Evolutionary conservation across 2,113 vertebrate genomes (phyloP).

Genomic region (Alligator sinensis): DNA sequence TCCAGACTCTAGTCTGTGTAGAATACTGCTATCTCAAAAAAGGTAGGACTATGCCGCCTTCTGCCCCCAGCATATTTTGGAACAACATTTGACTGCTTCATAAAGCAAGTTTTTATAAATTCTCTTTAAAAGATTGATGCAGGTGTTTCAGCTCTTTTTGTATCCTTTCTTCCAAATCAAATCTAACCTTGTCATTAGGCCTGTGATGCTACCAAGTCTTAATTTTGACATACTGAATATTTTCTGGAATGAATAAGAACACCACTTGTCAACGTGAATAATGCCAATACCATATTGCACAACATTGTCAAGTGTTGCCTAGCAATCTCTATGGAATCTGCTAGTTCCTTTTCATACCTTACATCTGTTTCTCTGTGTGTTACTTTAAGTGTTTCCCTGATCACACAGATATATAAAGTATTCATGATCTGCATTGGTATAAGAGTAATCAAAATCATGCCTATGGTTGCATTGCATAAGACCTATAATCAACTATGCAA

Average conservation of each 20-base stretch:
- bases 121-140: not conserved
- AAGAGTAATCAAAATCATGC: not conserved
- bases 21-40: not conserved
- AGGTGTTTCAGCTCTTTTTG: not conserved
- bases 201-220: conserved; percentile 25
- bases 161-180: not conserved
- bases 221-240: conserved; percentile 11
- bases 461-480: not conserved
- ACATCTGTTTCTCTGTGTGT: not conserved
- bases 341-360: conserved; percentile 37
- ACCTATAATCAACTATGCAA: not conserved
- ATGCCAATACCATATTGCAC: not conserved
- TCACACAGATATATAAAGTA: not conserved
- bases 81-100: fast-evolving
- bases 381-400: too few relatives aligned
- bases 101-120: not conserved
- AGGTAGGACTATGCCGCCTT: not conserved
- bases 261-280: conserved; percentile 37
- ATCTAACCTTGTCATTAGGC: not conserved
- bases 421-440: not conserved
- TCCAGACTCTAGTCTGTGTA: fast-evolving
- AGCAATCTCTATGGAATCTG: conserved; percentile 33
- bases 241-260: conserved; percentile 49
- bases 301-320: conserved; percentile 39
- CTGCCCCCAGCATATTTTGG: not conserved